These are phyloP conservation scores for Odobenus rosmarus DNA, from an alignment of 2,113 vertebrate species.

Conservation along the genomic window DNA sequence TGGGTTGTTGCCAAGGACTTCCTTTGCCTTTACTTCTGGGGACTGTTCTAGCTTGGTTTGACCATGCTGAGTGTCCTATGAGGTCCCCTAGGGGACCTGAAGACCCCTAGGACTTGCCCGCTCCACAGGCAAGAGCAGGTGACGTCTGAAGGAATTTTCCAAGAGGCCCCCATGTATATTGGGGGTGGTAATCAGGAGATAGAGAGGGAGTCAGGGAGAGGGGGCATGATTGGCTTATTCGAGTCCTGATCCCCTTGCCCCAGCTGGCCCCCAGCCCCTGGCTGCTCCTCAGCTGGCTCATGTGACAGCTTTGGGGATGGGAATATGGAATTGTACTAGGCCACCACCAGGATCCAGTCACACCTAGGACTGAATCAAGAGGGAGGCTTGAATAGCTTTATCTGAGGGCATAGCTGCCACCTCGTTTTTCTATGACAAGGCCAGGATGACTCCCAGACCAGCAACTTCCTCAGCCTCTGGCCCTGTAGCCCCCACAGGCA, in stretches of 20 bases:
- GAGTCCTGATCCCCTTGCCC: neutral
- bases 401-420: neutral
- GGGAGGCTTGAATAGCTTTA: neutral
- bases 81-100: neutral
- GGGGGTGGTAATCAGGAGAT: neutral
- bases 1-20: neutral
- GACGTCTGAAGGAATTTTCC: neutral
- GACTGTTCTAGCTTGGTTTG: neutral
- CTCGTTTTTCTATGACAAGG: neutral
- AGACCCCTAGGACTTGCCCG: too few relatives aligned
- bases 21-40: neutral
- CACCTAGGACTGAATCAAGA: neutral
- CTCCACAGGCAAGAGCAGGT: neutral
- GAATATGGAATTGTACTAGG: neutral
- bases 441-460: neutral
- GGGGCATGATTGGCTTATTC: neutral
- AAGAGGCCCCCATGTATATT: neutral
- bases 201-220: neutral
- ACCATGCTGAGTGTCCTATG: neutral
- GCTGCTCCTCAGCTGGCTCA: neutral
- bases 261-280: neutral
- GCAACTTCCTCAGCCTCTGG: neutral
- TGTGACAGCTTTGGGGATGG: neutral
- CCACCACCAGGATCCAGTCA: neutral
- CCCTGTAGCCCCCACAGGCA: too few relatives aligned